A percentile compares a stretch with the other conserved stretches of the same genome.
Conservation (phyloP, 2,888 invertebrate species). For the Trissonchulus latispiculum region DNA sequence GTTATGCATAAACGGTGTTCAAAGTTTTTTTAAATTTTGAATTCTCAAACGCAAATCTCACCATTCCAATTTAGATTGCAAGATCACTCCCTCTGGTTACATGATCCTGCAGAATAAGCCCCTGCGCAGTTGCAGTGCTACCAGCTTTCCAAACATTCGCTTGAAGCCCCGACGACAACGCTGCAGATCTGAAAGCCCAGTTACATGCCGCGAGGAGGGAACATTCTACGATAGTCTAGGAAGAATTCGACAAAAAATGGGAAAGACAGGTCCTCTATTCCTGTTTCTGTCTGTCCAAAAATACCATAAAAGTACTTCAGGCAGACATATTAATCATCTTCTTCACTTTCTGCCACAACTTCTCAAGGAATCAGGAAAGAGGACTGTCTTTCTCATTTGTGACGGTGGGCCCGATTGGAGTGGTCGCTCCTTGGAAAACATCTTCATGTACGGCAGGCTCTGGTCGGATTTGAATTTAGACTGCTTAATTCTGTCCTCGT, state of each 20-base stretch:
- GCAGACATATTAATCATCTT: background rate
- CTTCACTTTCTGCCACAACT: background rate
- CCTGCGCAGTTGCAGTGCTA: background rate
- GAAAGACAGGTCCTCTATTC: background rate
- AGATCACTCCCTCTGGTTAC: background rate
- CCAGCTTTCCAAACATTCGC: no score
- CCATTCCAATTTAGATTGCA: background rate
- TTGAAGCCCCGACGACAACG: background rate
- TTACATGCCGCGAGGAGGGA: background rate
- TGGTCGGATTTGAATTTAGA: background rate
- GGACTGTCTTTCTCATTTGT: background rate
- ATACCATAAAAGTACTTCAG: background rate
- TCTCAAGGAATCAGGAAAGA: background rate
- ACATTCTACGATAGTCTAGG: background rate
- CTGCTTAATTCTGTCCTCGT: background rate
- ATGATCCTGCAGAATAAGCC: background rate
- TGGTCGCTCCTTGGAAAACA: background rate
- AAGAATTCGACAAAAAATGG: background rate
- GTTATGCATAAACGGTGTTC: no score
- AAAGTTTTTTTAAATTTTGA: no score
- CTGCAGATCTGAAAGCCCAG: background rate
- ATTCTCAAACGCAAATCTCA: no score
- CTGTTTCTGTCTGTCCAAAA: background rate
- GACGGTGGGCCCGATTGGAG: background rate
- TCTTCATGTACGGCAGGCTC: background rate